Percentiles rank a stretch among this genome's conserved stretches.
Conservation (phyloP, 2,113 vertebrate genomes). For the Butorides virescens region DNA sequence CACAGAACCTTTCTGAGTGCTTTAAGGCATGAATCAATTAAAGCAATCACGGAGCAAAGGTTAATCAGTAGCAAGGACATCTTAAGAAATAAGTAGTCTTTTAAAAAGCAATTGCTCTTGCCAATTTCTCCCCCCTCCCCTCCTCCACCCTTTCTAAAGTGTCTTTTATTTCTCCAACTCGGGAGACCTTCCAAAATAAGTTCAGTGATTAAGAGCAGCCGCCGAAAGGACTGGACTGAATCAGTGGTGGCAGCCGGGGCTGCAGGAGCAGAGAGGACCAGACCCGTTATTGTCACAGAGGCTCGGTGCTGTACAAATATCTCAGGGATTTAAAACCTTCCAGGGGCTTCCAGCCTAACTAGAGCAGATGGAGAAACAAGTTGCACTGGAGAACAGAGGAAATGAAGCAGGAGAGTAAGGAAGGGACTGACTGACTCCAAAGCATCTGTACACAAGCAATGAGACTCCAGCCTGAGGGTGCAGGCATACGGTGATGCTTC, state of each 20-base stretch:
- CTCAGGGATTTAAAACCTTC: not conserved
- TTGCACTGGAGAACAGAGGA: not conserved
- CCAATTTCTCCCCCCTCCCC: not conserved
- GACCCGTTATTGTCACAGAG: not conserved
- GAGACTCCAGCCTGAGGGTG: not conserved
- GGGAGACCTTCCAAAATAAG: conserved; percentile 25
- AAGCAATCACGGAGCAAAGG: not conserved
- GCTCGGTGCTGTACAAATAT: not conserved
- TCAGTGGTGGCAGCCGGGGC: not conserved
- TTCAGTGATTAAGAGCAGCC: not conserved
- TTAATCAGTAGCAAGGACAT: conserved; percentile 19
- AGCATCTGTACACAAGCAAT: not conserved
- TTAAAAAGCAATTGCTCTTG: not conserved
- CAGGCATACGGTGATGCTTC: fast-evolving
- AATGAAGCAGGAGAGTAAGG: not conserved
- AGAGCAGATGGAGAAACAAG: not conserved
- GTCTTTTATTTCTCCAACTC: not conserved
- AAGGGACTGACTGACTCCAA: not conserved
- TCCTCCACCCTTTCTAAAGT: not conserved
- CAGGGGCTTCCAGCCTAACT: not conserved
- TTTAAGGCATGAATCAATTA: not conserved
- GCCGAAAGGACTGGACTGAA: not conserved
- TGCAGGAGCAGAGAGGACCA: not conserved
- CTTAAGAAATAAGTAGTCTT: conserved; percentile 8
- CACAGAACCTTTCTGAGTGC: not conserved